A percentile compares a stretch with the other conserved stretches of the same genome.
Conservation (phyloP, 2,113 vertebrate species). For the Elephas maximus region DNA sequence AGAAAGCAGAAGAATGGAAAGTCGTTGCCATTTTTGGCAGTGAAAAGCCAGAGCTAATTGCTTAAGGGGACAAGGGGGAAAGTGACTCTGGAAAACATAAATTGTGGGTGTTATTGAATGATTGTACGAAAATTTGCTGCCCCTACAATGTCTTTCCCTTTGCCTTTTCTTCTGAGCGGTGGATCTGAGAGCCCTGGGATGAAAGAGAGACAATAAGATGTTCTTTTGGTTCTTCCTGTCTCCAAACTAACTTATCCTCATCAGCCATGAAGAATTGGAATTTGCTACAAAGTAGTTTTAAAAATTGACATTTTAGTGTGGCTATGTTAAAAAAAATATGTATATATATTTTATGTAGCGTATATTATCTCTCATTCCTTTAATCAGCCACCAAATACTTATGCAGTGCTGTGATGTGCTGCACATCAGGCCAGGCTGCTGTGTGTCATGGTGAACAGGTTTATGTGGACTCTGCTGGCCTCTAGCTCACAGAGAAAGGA, state of each 20-base stretch:
- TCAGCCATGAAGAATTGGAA: neutral
- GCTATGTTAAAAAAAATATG: neutral
- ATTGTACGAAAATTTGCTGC: neutral
- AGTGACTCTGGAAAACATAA: neutral
- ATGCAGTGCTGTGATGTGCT: neutral
- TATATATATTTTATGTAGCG: neutral
- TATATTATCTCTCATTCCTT: neutral
- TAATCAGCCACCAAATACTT: neutral
- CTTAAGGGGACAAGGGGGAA: neutral
- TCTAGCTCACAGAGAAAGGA: neutral
- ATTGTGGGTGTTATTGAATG: neutral
- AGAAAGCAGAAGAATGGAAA: neutral
- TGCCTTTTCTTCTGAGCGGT: conserved; percentile 11
- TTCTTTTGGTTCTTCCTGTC: conserved; percentile 18
- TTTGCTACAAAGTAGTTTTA: conserved; percentile 34
- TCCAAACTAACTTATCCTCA: neutral
- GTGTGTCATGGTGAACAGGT: neutral
- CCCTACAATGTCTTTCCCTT: neutral
- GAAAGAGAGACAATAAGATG: neutral
- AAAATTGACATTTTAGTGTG: neutral
- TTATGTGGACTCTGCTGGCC: neutral
- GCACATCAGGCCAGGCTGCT: neutral
- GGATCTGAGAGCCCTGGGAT: neutral
- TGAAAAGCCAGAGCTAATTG: conserved; percentile 30
- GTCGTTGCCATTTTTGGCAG: neutral